A percentile compares a stretch with the other conserved stretches of the same genome.
phyloP scores from a whole-genome alignment of 2,888 invertebrate species.

The Lysandra coridon region DNA sequence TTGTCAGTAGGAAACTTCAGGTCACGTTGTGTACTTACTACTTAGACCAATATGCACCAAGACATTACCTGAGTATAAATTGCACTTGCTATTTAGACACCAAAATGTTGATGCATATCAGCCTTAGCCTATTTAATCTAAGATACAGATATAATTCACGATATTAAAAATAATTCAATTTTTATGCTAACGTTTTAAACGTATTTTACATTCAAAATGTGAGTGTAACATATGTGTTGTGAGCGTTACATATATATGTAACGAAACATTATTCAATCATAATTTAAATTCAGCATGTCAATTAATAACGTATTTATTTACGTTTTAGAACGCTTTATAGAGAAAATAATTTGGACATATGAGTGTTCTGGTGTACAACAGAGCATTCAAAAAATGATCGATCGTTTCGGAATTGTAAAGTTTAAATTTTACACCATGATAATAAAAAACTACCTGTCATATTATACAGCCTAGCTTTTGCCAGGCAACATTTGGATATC shows the following conservation, averaged over 20 bases:
- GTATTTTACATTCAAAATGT: neutral
- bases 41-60: slow-evolving; percentile 7
- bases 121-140: neutral
- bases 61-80: neutral
- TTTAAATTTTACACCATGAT: neutral
- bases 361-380: neutral
- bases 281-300: neutral
- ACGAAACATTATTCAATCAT: neutral
- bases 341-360: neutral
- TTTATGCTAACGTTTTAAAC: neutral
- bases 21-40: slow-evolving; percentile 32
- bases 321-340: neutral
- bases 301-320: slow-evolving; percentile 4
- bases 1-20: slow-evolving; percentile 29
- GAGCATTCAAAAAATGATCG: neutral
- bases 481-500: neutral
- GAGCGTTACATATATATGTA: neutral
- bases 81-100: neutral
- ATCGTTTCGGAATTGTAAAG: neutral
- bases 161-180: neutral
- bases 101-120: slow-evolving; percentile 1
- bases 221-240: neutral
- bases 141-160: slow-evolving; percentile 7
- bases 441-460: neutral
- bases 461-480: neutral